A percentile compares a stretch with the other conserved stretches of the same genome.
Evolutionary conservation across 2,888 invertebrate species (phyloP).

Genomic region (Vandiemenella viatica): DNA sequence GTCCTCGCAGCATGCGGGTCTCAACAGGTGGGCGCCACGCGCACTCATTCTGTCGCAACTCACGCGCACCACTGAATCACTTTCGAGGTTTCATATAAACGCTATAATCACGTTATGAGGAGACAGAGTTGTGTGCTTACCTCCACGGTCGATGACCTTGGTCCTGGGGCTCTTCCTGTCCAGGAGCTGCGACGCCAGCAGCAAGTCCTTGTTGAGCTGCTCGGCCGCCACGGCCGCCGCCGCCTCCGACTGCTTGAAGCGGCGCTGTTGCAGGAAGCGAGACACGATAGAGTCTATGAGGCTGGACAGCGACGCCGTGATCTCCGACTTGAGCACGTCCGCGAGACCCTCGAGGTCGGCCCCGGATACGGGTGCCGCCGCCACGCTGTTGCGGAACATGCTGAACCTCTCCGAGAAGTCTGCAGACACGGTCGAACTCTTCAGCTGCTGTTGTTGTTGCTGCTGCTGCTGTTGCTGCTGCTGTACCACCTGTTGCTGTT

Average conservation of each 20-base stretch:
- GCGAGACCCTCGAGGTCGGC: constrained; percentile 77
- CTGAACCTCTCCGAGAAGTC: constrained; percentile 65
- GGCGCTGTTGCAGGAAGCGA: constrained; percentile 66
- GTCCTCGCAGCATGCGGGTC: no score
- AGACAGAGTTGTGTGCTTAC: no score
- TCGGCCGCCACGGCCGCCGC: constrained; percentile 65
- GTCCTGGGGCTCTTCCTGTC: constrained; percentile 73
- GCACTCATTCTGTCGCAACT: no score
- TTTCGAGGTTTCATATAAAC: no score
- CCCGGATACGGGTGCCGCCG: constrained; percentile 42
- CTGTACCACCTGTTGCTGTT: constrained; percentile 27
- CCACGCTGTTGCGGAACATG: constrained; percentile 52
- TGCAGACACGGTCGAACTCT: constrained; percentile 16
- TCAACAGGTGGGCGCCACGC: no score
- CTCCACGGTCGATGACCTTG: constrained; percentile 51
- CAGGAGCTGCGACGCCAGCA: constrained; percentile 65
- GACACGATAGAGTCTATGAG: constrained; percentile 79
- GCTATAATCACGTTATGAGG: no score
- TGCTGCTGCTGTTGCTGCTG: constrained; percentile 23
- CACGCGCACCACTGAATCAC: no score
- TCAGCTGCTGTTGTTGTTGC: constrained; percentile 24
- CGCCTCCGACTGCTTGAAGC: constrained; percentile 62
- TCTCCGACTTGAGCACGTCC: constrained; percentile 81
- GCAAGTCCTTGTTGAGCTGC: constrained; percentile 68
- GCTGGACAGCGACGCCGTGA: constrained; percentile 66